Evolutionary conservation across 1,140 invertebrate species (phyloP), one percentile per base, ranked within the genome.

Genomic region (Penaeus vannamei): DNA sequence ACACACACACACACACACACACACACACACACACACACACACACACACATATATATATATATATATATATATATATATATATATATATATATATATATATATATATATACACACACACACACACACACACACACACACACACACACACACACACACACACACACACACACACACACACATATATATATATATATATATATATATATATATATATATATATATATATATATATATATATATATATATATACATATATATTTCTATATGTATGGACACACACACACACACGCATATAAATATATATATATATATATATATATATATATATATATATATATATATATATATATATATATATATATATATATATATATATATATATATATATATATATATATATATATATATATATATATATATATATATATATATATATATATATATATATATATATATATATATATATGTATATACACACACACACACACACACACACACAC

Each of bases 311-410:
- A 10, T 69, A 69, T 69, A 10, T 69, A 69, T 69, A 69, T 69
- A 69, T 69, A 69, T 69, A 69, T 69, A 69, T 69, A 69, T 69
- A 69, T 69, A 69, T 69, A 69, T 69, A 69, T 69, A 69, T 69
- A 69, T 69, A 69, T 10, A 69, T 69, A 69, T 20, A 5, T 69
- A 0, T 69, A 69, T 20, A 20, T 26, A 8, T 69, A 69, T 69
- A 26, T 22, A 10, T 20, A 69, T 17, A 0, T 29, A 69, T 69
- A n/a, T n/a, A n/a, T n/a, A n/a, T n/a, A n/a, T n/a, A n/a, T n/a
- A n/a, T n/a, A n/a, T n/a, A n/a, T n/a, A n/a, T n/a, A n/a, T n/a
- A n/a, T n/a, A n/a, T n/a, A n/a, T n/a, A n/a, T n/a, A n/a, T n/a
- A n/a, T n/a, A n/a, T n/a, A n/a, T n/a, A n/a, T n/a, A n/a, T n/a